Base-by-base conservation (phyloP, 2,797 vertebrate species). In the Fundulus diaphanus region DNA sequence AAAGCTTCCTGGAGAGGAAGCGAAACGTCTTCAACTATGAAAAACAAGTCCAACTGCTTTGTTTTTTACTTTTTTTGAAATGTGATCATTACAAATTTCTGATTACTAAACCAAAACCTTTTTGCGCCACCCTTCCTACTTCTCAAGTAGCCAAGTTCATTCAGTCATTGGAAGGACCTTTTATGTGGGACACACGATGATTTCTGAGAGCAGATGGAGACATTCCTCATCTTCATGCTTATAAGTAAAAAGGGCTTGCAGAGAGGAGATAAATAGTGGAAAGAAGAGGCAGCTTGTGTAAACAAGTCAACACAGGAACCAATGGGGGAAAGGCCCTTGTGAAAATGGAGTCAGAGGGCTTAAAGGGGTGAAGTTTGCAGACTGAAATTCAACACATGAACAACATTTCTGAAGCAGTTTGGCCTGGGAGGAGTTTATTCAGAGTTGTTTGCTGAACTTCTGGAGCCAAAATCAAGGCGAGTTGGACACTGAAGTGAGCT, bases 221-320 rank as follows among this genome's bases (percentile, higher is more conserved):
- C 65, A 81, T 87, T 85, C 78, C 78, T 85, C 83, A 83, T 57
- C 35, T 68, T 8, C 33, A 11, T 48, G 16, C 42, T n/a, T n/a
- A 68, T 6, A 7, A 18, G 16, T 3, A 8, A 15, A 29, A 46
- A 29, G 7, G 37, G 66, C 42, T 48, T 16, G 31, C 37, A 29
- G 6, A 27, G 63, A 15, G 35, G 35, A n/a, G 35, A 59, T 13
- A 59, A 31, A 48, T 7, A 44, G 13, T 13, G 65, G 1, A 46
- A 27, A 29, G 44, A 48, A 3, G 7, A 20, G 7, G 29, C 44
- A 1, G 3, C 16, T 12, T 29, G 44, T 31, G 27, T 18, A 48
- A 20, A 46, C 29, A 46, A 68, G 27, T 20, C 24, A 27, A 59
- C 31, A 16, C 33, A 7, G 56, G 56, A 18, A 15, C 56, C 31